Base-by-base conservation (phyloP, 2,797 vertebrate species). In the Brachymystax lenok region DNA sequence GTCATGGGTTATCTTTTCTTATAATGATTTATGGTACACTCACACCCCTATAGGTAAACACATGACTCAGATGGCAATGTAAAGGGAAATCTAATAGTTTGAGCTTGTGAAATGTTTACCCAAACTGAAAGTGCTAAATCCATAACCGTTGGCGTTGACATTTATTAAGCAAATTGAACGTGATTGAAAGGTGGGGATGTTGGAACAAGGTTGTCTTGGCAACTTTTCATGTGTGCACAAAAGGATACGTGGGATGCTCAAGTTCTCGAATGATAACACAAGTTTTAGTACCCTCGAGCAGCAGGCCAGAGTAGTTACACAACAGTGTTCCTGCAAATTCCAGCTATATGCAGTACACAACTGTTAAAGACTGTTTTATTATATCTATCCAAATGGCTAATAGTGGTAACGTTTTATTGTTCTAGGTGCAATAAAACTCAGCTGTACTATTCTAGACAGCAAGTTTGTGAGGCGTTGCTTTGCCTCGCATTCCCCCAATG, bases 21-120 rank as follows among this genome's bases (percentile, higher is more conserved):
- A 70, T 59, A 76, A 40, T 59, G 69, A 74, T 83, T 82, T 79
- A 68, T 76, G 79, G 72, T 78, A 66, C 66, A 30, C 73, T 73
- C 51, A 78, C 24, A 78, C 21, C 90, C 84, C 80, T 84, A 74
- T 82, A 82, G 88, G 89, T 84, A 88, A 89, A 92, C 83, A 87
- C 82, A 84, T 85, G 86, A 87, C 75, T 85, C 83, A 87, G 30
- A 40, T 12, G 14, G 50, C 69, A 52, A 79, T 82, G 76, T 78
- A 59, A 81, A 78, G 73, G 50, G 66, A 64, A 40, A 82, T 84
- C 74, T 84, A 84, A 89, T 78, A 80, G 82, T 78, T 81, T 64
- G 35, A 6, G 71, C 82, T 79, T 82, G 76, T 74, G 86, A 88
- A 82, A 82, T 81, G 78, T 90, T 87, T 87, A 84, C 82, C 72